Conservation (phyloP, 2,113 vertebrate species). For the Saimiri boliviensis region DNA sequence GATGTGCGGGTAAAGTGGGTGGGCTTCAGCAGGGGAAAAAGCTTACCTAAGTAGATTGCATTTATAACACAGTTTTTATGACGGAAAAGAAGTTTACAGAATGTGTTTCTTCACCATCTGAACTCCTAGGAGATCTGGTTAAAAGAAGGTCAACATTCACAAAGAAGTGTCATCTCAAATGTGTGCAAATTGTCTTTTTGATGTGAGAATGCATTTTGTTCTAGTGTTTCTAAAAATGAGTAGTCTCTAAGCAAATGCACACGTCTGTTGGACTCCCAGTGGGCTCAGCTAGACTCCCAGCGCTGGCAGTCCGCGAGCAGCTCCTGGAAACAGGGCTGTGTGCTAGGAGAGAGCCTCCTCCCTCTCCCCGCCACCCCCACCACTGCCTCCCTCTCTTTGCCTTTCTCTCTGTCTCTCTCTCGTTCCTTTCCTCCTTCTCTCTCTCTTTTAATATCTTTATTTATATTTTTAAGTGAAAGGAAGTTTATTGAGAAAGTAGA, state of each 20-base stretch:
- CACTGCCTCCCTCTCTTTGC: background rate
- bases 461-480: no score
- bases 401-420: background rate
- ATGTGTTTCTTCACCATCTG: background rate
- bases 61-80: background rate
- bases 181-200: background rate
- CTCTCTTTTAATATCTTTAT: background rate
- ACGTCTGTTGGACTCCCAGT: background rate
- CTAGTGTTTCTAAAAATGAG: background rate
- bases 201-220: background rate
- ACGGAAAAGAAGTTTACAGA: background rate
- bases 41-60: fast-evolving
- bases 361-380: no score
- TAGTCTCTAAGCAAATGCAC: background rate
- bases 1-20: background rate
- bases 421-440: background rate
- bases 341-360: fast-evolving
- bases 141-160: background rate
- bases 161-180: background rate
- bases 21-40: background rate
- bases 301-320: background rate
- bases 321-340: background rate
- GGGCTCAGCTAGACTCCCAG: background rate
- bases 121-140: background rate
- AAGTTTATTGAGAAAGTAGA: no score